Evolutionary conservation across 2,797 vertebrate species (phyloP), one percentile per base, ranked within the genome.

Genomic region (Hemitrygon akajei): DNA sequence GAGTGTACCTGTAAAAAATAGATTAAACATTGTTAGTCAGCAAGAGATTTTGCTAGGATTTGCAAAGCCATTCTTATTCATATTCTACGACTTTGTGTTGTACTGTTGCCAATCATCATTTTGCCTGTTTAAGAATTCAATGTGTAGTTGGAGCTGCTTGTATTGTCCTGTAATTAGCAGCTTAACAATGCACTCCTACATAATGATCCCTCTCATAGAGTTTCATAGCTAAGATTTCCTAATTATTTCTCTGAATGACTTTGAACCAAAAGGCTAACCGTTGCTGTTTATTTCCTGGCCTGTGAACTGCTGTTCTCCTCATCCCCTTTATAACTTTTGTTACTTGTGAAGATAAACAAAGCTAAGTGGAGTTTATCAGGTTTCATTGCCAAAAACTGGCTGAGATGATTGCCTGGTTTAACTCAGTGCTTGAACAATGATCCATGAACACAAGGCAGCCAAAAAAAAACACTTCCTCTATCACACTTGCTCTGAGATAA

Each of bases 1-100:
- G 30, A 37, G 7, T 89, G 63, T 60, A 37, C 63, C 34, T 89
- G 63, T 18, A 37, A 66, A 66, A 66, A 16, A 58, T 47, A 47
- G 47, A 47, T 47, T 47, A 66, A 34, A n/a, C 84, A 20, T 87
- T n/a, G 30, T 66, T 34, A 18, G 60, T 89, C 60, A 20, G n/a
- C 34, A 37, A 89, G 18, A 63, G 86, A 89, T 22, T 69, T 89
- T 34, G n/a, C n/a, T 22, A 22, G n/a, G 34, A 22, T 69, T 22
- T 12, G 22, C 20, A 89, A 69, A 89, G n/a, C n/a, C 63, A 89
- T 89, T 69, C 86, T 66, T 69, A 89, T 89, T 69, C 66, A 37
- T 89, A 89, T 89, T 89, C 60, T n/a, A 22, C 34, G 37, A 30
- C n/a, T 69, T 37, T 37, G 86, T 69, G n/a, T 9, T 89, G 86